A percentile compares a stretch with the other conserved stretches of the same genome.
Evolutionary conservation across 2,113 vertebrate species (phyloP).

Genomic region (Rhineura floridana): DNA sequence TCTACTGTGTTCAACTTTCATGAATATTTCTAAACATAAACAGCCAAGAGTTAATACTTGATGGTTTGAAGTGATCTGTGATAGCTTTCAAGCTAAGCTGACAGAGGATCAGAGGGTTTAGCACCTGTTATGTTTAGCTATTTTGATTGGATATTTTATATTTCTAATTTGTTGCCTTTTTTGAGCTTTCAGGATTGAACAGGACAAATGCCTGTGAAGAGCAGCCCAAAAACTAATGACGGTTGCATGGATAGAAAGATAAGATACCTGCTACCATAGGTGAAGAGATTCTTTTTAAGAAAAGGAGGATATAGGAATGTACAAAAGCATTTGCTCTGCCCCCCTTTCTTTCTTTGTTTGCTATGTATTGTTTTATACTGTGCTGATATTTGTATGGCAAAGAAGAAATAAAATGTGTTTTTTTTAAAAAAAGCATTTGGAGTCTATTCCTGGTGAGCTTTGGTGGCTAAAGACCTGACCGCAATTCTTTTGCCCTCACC

Average conservation of each 20-base stretch:
- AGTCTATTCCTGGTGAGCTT: too few species aligned
- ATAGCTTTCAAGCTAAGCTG: constrained; percentile 65
- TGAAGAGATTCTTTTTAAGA: background rate
- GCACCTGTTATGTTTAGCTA: background rate
- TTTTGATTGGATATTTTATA: constrained; percentile 14
- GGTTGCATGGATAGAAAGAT: background rate
- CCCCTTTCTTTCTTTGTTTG: too few species aligned
- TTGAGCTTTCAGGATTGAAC: background rate
- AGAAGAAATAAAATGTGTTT: too few species aligned
- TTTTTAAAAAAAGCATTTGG: too few species aligned
- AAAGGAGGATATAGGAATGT: too few species aligned
- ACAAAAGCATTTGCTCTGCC: too few species aligned
- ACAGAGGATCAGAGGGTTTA: constrained; percentile 10
- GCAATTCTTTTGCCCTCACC: too few species aligned
- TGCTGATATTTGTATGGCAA: too few species aligned
- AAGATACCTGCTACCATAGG: too few species aligned
- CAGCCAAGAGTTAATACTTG: constrained; percentile 39
- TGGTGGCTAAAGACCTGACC: too few species aligned
- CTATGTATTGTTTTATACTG: too few species aligned
- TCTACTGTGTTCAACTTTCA: background rate
- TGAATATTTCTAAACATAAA: constrained; percentile 45
- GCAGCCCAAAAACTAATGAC: background rate
- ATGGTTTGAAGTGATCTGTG: constrained; percentile 62
- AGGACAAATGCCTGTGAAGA: background rate
- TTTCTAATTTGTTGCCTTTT: constrained; percentile 12